Evolutionary conservation across 2,797 vertebrate genomes (phyloP).

Genomic region (Lemur catta): DNA sequence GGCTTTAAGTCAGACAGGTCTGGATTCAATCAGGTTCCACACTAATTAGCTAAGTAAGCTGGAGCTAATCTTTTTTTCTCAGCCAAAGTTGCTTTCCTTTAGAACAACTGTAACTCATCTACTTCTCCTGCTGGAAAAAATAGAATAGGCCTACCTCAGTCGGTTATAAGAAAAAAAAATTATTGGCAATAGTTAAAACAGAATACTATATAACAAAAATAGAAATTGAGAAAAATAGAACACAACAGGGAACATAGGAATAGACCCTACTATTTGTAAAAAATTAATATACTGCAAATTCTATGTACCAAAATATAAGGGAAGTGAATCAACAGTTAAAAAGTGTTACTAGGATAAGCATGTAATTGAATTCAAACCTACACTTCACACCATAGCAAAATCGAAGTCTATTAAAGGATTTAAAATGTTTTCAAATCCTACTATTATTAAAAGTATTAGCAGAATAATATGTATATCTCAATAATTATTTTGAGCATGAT

Average conservation of each 20-base stretch:
- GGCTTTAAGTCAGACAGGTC: neutral
- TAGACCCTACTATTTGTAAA: neutral
- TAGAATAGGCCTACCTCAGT: neutral
- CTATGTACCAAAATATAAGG: neutral
- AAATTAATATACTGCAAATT: neutral
- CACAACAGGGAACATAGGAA: neutral
- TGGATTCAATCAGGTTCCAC: neutral
- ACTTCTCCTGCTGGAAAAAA: neutral
- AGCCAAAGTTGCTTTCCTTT: neutral
- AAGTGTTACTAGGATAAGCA: neutral
- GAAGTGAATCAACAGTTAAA: neutral
- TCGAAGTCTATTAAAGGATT: neutral
- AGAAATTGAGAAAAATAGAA: neutral
- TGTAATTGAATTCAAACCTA: neutral
- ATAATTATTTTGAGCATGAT: neutral
- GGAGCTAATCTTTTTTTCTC: neutral
- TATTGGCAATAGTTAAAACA: neutral
- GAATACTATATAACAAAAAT: neutral
- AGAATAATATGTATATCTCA: neutral
- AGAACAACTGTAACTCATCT: neutral
- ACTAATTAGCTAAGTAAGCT: neutral
- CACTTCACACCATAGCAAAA: neutral
- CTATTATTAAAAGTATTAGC: neutral
- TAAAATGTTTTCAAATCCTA: neutral
- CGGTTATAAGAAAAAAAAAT: neutral